phyloP scores from a whole-genome alignment of 2,113 vertebrate genomes.

The Eurypyga helias region DNA sequence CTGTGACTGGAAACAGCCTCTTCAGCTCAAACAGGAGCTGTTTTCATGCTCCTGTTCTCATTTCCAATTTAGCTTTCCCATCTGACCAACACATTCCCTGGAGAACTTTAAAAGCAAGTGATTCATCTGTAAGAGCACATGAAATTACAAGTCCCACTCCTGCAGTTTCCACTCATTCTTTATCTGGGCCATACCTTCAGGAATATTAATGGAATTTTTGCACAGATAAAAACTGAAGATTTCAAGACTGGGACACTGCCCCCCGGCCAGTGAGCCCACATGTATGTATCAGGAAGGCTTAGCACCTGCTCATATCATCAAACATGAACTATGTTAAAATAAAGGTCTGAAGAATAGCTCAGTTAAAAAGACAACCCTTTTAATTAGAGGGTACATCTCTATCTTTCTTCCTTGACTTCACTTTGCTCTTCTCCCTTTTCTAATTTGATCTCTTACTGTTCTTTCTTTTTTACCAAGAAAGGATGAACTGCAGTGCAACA shows the following conservation, averaged over 20 bases:
- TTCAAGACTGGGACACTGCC: not conserved
- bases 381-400: not conserved
- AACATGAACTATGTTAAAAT: not conserved
- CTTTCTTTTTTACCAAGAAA: not conserved
- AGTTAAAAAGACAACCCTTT: not conserved
- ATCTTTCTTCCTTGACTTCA: not conserved
- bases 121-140: not conserved
- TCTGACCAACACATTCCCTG: not conserved
- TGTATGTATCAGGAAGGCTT: not conserved
- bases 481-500: not conserved
- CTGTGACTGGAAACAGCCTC: not conserved
- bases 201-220: not conserved
- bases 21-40: not conserved
- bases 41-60: not conserved
- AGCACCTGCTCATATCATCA: not conserved
- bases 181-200: not conserved
- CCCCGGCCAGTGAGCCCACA: not conserved
- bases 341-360: not conserved
- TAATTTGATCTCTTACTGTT: not conserved
- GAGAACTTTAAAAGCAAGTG: not conserved
- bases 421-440: not conserved
- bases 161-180: not conserved
- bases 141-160: not conserved
- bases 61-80: conserved; percentile 16
- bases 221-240: not conserved